These are phyloP conservation scores for Zelostemma sp. DNA, from an alignment of 1,140 invertebrate genomes.

Conservation along the genomic window DNA sequence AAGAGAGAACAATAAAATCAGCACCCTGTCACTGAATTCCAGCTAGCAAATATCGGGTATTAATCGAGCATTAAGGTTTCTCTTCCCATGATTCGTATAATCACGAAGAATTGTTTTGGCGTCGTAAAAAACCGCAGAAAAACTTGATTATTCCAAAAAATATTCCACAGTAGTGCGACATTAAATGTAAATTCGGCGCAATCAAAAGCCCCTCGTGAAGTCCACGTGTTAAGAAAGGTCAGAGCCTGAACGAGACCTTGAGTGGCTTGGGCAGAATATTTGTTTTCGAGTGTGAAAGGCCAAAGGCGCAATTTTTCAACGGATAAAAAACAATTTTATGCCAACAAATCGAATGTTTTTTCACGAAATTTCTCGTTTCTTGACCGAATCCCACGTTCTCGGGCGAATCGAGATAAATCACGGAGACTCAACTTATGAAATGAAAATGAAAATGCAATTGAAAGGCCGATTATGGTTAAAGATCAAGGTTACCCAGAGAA, in stretches of 20 bases:
- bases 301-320: too few relatives aligned
- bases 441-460: constrained; percentile 18
- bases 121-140: neutral
- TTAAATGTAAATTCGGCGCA: neutral
- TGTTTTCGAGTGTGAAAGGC: constrained; percentile 9
- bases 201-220: neutral
- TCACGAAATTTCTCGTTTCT: neutral
- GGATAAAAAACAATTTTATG: too few relatives aligned
- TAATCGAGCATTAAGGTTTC: neutral
- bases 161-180: neutral
- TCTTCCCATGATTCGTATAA: neutral
- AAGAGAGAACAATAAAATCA: too few relatives aligned
- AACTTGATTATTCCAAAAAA: neutral
- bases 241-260: constrained; percentile 23
- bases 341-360: too few relatives aligned
- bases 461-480: constrained; percentile 15
- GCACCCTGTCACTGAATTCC: too few relatives aligned
- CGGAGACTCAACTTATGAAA: constrained; percentile 14
- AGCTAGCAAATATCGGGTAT: too few relatives aligned
- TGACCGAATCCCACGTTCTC: too few relatives aligned
- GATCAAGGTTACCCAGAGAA: constrained; percentile 34
- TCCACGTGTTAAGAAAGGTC: constrained; percentile 7
- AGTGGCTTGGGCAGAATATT: neutral
- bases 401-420: too few relatives aligned
- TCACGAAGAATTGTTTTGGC: neutral